Conservation (phyloP, 1,140 invertebrate species). For the Scaptomyza pallida region DNA sequence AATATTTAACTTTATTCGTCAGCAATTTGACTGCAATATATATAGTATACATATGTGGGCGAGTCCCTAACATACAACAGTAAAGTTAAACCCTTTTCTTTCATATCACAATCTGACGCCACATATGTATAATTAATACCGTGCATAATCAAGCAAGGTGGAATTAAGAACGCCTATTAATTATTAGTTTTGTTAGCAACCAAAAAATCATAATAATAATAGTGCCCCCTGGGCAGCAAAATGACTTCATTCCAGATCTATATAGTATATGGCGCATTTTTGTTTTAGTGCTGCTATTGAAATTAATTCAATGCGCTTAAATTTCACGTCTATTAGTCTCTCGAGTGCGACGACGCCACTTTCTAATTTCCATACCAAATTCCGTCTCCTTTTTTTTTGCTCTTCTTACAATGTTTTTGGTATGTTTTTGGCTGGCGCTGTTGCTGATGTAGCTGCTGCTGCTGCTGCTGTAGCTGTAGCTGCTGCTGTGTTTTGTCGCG, state of each 20-base stretch:
- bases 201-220: conserved; percentile 4
- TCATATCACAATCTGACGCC: conserved; percentile 37
- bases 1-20: conserved; percentile 40
- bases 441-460: conserved; percentile 3
- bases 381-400: conserved; percentile 21
- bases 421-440: conserved; percentile 24
- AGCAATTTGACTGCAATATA: conserved; percentile 38
- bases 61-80: not conserved
- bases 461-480: conserved; percentile 21
- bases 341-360: conserved; percentile 54
- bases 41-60: not conserved
- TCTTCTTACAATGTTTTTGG: conserved; percentile 8
- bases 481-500: conserved; percentile 40
- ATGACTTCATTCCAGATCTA: conserved; percentile 65
- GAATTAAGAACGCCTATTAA: conserved; percentile 76
- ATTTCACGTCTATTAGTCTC: conserved; percentile 81
- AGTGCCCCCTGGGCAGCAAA: conserved; percentile 15
- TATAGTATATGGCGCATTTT: not conserved
- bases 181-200: conserved; percentile 68
- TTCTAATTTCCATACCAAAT: conserved; percentile 68
- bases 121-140: conserved; percentile 68
- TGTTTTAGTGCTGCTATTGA: conserved; percentile 22
- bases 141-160: conserved; percentile 67
- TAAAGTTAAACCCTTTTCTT: conserved; percentile 52
- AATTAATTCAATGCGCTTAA: conserved; percentile 82